These are phyloP conservation scores for Pyrgus malvae DNA, from an alignment of 2,888 invertebrate genomes.

Conservation along the genomic window DNA sequence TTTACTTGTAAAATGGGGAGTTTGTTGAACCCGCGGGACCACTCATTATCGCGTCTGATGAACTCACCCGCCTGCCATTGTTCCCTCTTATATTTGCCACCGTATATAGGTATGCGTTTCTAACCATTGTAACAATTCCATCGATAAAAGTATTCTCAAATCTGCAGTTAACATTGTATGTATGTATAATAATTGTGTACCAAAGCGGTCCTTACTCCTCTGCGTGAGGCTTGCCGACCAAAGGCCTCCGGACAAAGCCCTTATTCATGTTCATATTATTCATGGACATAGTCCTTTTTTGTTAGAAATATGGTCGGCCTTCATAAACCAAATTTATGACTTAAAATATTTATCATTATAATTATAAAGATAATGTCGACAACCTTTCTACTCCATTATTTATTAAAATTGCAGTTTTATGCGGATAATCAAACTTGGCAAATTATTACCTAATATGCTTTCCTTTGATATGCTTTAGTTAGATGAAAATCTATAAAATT, in stretches of 20 bases:
- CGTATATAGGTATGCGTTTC: constrained; percentile 35
- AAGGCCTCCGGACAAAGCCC: constrained; percentile 26
- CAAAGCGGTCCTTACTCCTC: constrained; percentile 8
- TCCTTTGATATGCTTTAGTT: no score
- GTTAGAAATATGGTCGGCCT: not conserved
- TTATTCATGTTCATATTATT: no score
- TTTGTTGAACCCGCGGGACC: constrained; percentile 77
- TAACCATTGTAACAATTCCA: constrained; percentile 9
- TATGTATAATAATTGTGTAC: not conserved
- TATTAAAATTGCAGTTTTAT: no score
- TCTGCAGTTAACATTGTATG: not conserved
- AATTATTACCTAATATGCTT: no score
- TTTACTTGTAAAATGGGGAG: constrained; percentile 68
- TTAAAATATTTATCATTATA: no score
- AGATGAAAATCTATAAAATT: no score
- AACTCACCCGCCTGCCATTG: constrained; percentile 69
- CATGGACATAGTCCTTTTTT: constrained; percentile 15
- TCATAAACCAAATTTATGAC: no score
- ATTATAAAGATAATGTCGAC: no score
- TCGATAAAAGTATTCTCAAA: constrained; percentile 8
- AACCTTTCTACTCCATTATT: no score
- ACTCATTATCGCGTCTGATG: constrained; percentile 77
- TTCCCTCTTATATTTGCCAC: constrained; percentile 56
- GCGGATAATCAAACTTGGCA: no score
- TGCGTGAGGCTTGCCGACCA: constrained; percentile 1